A percentile compares a stretch with the other conserved stretches of the same genome.
These are phyloP conservation scores for Ceyx melanurus DNA, from an alignment of 2,113 vertebrate species.

Conservation along the genomic window DNA sequence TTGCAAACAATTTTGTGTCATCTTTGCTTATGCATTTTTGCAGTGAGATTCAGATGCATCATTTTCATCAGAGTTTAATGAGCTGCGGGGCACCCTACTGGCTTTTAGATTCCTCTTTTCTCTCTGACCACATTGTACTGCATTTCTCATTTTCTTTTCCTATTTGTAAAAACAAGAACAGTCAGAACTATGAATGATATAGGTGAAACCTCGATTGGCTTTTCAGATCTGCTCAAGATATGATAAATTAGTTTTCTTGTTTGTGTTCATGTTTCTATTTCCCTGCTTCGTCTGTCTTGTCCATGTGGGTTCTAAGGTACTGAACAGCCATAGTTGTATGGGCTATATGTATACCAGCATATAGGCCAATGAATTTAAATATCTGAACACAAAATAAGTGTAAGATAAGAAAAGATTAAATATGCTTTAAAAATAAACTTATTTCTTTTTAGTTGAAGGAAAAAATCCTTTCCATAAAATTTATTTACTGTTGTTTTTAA, in stretches of 20 bases:
- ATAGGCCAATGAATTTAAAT: not conserved
- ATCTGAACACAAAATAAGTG: not conserved
- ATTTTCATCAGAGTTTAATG: constrained; percentile 21
- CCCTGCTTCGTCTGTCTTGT: not conserved
- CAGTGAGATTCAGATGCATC: not conserved
- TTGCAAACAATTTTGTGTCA: not conserved
- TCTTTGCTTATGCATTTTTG: not conserved
- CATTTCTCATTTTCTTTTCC: not conserved
- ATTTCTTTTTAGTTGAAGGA: not conserved
- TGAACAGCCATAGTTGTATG: not conserved
- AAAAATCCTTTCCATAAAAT: not conserved
- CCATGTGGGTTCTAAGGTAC: not conserved
- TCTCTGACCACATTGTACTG: not conserved
- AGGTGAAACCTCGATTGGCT: not conserved
- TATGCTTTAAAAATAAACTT: not conserved
- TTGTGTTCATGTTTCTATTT: not conserved
- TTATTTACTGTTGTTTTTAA: not conserved
- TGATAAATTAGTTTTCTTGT: not conserved
- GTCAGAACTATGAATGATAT: not conserved
- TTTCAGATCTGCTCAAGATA: not conserved
- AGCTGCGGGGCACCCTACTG: not conserved
- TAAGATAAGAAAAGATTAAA: not conserved
- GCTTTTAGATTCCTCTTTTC: not conserved
- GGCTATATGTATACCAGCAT: not conserved
- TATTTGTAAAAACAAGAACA: not conserved